Base-by-base conservation (phyloP, 2,888 invertebrate species). In the Conistra vaccinii region DNA sequence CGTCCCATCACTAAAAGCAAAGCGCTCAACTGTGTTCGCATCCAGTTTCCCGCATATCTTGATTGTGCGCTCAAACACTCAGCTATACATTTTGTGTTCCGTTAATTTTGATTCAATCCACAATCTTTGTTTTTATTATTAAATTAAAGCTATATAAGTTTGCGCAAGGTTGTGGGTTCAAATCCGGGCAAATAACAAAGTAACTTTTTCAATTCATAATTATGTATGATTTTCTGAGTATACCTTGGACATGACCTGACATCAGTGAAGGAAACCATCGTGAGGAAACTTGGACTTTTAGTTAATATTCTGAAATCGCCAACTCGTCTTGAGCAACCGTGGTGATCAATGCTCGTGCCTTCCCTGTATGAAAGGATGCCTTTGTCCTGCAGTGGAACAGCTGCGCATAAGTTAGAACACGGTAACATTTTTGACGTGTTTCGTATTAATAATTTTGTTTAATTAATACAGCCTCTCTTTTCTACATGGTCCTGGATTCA, bases 21-120 rank as follows among this genome's bases (percentile, higher is more conserved):
- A 91, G 87, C 91, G 89, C 88, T 91, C 87, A 87, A 91, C 92
- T 91, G 89, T 90, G 88, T 89, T 89, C 90, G 87, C 89, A 89
- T 91, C 80, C 88, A 90, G 91, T 89, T 89, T 88, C 90, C 90
- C 89, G 92, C 91, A 93, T 93, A 93, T 93, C 93, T 93, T 93
- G 94, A 94, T 93, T 93, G 92, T 92, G 84, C 91, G 90, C 92
- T 90, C 92, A 91, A 92, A 93, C 91, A 92, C 91, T 90, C 86
- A 76, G 76, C 77, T 82, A 84, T 88, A 90, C 87, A 89, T 91
- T 83, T 90, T 90, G 87, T 84, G 83, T 90, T 80, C 82, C 75
- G 85, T 87, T 90, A 85, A 88, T 89, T 91, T 87, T 87, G 84
- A 89, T 90, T 88, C 85, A 87, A 90, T 85, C 61, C 66, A 26